Conservation (phyloP, 2,113 vertebrate genomes). For the Engystomops pustulosus region DNA sequence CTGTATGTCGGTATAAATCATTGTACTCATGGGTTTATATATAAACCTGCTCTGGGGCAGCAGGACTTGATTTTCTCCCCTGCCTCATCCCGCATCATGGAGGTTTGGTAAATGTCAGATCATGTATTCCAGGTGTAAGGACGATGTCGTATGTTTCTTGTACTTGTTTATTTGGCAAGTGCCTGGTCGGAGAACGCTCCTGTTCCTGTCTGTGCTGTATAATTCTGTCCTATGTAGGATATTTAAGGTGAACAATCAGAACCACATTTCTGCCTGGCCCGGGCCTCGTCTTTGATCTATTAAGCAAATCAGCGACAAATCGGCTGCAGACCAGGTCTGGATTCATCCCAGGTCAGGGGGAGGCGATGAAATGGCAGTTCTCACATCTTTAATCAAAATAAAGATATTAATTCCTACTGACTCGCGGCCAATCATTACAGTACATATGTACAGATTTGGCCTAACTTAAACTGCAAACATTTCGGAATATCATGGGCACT, state of each 20-base stretch:
- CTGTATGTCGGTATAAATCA: neutral
- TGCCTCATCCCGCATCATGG: neutral
- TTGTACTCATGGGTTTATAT: neutral
- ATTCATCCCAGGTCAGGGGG: conserved; percentile 58
- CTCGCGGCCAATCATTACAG: conserved; percentile 52
- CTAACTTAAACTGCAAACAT: conserved; percentile 50
- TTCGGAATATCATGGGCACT: conserved; percentile 47
- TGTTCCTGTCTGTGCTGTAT: conserved; percentile 26
- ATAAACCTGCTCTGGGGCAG: neutral
- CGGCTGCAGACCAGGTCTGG: conserved; percentile 57
- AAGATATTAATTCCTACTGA: conserved; percentile 60
- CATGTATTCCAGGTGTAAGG: conserved; percentile 21
- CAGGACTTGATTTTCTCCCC: neutral
- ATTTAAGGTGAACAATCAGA: conserved; percentile 61
- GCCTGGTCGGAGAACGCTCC: conserved; percentile 11
- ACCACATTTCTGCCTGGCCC: conserved; percentile 55
- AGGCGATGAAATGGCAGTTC: conserved; percentile 58
- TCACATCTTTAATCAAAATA: conserved; percentile 61
- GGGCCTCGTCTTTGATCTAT: conserved; percentile 54
- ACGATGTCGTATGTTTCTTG: neutral
- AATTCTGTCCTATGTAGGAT: conserved; percentile 47
- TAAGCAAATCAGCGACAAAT: conserved; percentile 60
- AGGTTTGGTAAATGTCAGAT: neutral
- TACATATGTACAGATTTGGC: conserved; percentile 56
- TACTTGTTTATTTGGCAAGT: conserved; percentile 25